Evolutionary conservation across 2,888 invertebrate species (phyloP), one percentile per base, ranked within the genome.

Genomic region (Phasia obesa): DNA sequence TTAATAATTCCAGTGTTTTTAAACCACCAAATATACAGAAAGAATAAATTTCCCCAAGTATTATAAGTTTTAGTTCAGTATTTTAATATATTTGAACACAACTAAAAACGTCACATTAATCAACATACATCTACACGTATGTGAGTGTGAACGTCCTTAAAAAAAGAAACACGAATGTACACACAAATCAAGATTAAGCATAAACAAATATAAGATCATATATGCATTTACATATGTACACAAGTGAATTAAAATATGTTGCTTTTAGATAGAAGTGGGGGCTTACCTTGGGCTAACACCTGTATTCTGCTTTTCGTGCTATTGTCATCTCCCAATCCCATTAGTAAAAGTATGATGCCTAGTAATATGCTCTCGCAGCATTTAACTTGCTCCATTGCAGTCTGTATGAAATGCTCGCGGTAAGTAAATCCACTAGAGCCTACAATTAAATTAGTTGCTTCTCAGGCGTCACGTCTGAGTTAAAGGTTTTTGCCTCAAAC

Each of bases 211-310:
- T 42, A n/a, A 42, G 15, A 15, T 42, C 44, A 47, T 47, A 17
- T 1, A 47, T 19, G 38, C 11, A 27, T n/a, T n/a, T n/a, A n/a
- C n/a, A n/a, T n/a, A n/a, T n/a, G n/a, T n/a, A 38, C 38, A 47
- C 2, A 47, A 47, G 17, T 67, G 42, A 55, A 71, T n/a, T 55
- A 42, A 69, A 42, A 62, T 38, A 59, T 17, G 42, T 65, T 42
- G 44, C 25, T 59, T 57, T 57, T 44, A 60, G 11, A 7, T 21
- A 74, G 7, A 74, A 31, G 47, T 17, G 5, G 9, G 0, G n/a
- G n/a, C 81, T 86, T 87, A 90, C 90, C 90, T 87, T 88, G 88
- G 75, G 87, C 84, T 84, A 85, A 85, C 82, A 85, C 59, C 42
- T 86, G 83, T 76, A 85, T 84, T 65, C 80, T 77, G 62, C 71